Percentiles rank a stretch among this genome's conserved stretches.
Conservation (phyloP, 2,113 vertebrate species). For the Myocastor coypus region DNA sequence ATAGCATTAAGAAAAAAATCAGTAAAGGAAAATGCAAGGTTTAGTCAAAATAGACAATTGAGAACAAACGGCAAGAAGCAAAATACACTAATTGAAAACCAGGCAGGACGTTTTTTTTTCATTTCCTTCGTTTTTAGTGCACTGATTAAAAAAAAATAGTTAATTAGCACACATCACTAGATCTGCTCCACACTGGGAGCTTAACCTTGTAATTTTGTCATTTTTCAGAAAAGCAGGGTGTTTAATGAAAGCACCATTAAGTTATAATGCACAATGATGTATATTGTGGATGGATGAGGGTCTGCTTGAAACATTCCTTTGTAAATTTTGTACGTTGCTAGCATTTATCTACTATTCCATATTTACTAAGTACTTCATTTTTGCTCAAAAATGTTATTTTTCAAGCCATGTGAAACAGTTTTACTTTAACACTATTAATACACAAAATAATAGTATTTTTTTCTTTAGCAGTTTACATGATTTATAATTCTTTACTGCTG, state of each 20-base stretch:
- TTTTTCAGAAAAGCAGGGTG: slow-evolving; percentile 64
- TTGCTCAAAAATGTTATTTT: slow-evolving; percentile 28
- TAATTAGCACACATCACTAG: slow-evolving; percentile 66
- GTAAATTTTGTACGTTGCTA: slow-evolving; percentile 19
- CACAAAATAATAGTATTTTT: background rate
- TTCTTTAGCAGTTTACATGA: background rate
- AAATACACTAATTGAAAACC: slow-evolving; percentile 70
- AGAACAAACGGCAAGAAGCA: slow-evolving; percentile 44
- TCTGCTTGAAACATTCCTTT: slow-evolving; percentile 47
- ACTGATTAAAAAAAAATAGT: slow-evolving; percentile 71
- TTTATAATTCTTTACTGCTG: background rate
- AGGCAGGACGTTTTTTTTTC: slow-evolving; percentile 34
- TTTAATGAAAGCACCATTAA: slow-evolving; percentile 70
- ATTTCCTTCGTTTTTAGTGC: slow-evolving; percentile 45
- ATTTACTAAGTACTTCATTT: slow-evolving; percentile 45
- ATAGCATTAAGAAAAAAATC: background rate
- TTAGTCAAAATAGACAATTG: slow-evolving; percentile 66
- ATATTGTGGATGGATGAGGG: background rate
- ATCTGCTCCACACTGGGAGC: slow-evolving; percentile 55
- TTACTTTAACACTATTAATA: background rate
- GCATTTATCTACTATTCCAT: slow-evolving; percentile 30
- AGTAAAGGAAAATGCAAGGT: background rate
- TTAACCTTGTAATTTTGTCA: slow-evolving; percentile 71
- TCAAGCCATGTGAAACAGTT: background rate
- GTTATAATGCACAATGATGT: slow-evolving; percentile 70